Evolutionary conservation across 2,797 vertebrate species (phyloP), one percentile per base, ranked within the genome.

Genomic region (Phoebastria nigripes): DNA sequence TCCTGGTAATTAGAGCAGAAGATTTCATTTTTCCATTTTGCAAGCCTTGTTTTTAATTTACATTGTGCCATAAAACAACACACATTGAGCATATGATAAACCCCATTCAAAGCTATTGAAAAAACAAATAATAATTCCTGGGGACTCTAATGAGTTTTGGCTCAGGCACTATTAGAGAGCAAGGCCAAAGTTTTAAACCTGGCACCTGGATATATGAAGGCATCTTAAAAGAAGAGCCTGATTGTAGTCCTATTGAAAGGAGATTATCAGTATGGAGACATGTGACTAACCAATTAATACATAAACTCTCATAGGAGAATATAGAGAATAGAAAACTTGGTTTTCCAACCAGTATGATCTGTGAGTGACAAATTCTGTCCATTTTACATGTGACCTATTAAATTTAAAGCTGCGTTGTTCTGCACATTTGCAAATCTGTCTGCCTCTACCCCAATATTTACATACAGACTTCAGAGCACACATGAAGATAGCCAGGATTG

Each of bases 1-100:
- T 92, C 97, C 98, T 98, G 90, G 69, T 94, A 97, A 97, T 96
- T 72, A 95, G 52, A 98, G 90, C 83, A 87, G 89, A 96, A 97
- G 93, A 93, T 82, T 51, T 70, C 35, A 51, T 63, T 85, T 93
- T 96, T 85, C 22, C 29, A 89, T 94, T 69, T 89, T 78, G 44
- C 67, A 90, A 84, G 61, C 42, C 26, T 85, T 86, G 65, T 82
- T 95, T 89, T 80, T 77, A 35, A 37, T 87, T 94, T 87, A 83
- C 52, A 82, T 22, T 81, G 52, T 87, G 67, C 56, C 65, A 82
- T 52, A 92, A 96, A 96, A 82, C 19, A 91, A 85, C 59, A 78
- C 5, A 51, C 28, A 58, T 2, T 39, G 26, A 87, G n/a, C 16
- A 37, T 17, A 52, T 2, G 22, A 87, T 25, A 67, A 90, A 79